Base-by-base conservation (phyloP, 1,140 invertebrate species). In the Drosophila saltans region DNA sequence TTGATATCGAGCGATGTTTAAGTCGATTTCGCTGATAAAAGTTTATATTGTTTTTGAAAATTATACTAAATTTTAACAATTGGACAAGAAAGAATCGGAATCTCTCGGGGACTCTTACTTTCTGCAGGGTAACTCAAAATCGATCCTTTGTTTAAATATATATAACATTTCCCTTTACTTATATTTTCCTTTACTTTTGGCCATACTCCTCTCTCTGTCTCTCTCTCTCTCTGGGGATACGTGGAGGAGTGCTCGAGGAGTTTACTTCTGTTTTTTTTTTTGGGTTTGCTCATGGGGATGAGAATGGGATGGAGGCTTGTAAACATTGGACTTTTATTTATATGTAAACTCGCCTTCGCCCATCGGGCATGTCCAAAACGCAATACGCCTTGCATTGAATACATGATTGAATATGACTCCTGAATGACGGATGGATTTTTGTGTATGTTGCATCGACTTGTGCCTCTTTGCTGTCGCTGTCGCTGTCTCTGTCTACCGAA, bases 371-470 rank as follows among this genome's bases (percentile, higher is more conserved):
- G 55, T 39, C 48, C 58, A 56, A 57, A 56, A 30, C 39, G 60
- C 59, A 33, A 39, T 59, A 33, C 60, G 60, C 66, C 78, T 71
- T 72, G 78, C 68, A 81, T 82, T 79, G 82, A 88, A 85, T 85
- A 83, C 80, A 79, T 77, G 82, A 85, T 85, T 85, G 75, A 85
- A 88, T 82, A 82, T 82, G 82, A 88, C 84, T 86, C 66, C 71
- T 33, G 75, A 67, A 85, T 85, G 81, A 85, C 79, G 84, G 57
- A 85, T 86, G 81, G 71, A 72, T 78, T 75, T 81, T 69, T 80
- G 67, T 60, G 43, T 63, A 43, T 48, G 61, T 63, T 40, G 66
- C 60, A 75, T 76, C 69, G 65, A 76, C 62, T 76, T 74, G 66
- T 26, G 45, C 45, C 45, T 24, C 45, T 75, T 66, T 68, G 65